Evolutionary conservation across 2,113 vertebrate species (phyloP).

Genomic region (Mustela lutreola): DNA sequence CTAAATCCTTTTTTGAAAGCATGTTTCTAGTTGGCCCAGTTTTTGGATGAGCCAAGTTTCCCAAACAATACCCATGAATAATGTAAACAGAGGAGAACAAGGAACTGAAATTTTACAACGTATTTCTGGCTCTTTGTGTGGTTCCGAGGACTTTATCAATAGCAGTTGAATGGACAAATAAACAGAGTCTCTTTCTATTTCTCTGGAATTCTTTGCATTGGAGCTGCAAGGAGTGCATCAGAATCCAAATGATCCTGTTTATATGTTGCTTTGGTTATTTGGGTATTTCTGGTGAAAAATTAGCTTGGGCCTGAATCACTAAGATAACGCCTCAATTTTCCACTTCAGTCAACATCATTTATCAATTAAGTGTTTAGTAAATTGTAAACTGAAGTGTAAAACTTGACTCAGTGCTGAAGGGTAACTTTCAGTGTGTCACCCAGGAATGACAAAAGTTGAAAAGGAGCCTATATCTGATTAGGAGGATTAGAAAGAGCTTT

Average conservation of each 20-base stretch:
- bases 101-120: neutral
- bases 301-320: neutral
- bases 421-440: neutral
- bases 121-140: neutral
- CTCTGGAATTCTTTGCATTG: neutral
- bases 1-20: neutral
- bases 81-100: neutral
- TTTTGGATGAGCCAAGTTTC: neutral
- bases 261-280: neutral
- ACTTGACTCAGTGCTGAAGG: neutral
- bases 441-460: neutral
- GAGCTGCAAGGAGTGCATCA: neutral
- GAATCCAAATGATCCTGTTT: neutral
- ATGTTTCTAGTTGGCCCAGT: neutral
- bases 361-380: neutral
- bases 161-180: neutral
- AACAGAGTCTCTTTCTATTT: neutral
- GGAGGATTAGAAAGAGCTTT: neutral
- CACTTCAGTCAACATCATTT: neutral
- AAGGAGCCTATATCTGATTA: neutral
- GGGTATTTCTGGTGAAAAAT: neutral
- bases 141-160: neutral
- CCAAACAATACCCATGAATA: neutral
- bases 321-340: neutral
- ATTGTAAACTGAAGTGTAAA: conserved; percentile 21